phyloP scores from a whole-genome alignment of 2,797 vertebrate species.

The Onychomys torridus region DNA sequence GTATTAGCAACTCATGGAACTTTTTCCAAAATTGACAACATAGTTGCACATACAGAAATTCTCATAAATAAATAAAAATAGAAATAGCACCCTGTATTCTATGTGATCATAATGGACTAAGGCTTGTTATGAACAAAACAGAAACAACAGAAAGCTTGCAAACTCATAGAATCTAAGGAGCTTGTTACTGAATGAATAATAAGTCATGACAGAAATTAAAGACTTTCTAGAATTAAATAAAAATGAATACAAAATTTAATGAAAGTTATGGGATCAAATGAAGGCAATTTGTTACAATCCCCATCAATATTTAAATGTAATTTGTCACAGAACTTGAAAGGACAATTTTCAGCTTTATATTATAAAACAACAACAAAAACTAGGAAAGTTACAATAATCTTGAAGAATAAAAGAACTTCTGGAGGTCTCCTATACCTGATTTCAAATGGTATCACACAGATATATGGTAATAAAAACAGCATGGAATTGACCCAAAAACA shows the following conservation, averaged over 20 bases:
- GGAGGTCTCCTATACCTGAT: too few relatives aligned
- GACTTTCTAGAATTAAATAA: neutral
- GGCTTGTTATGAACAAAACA: neutral
- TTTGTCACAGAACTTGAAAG: too few relatives aligned
- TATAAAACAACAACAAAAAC: too few relatives aligned
- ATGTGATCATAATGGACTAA: neutral
- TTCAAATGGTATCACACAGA: too few relatives aligned
- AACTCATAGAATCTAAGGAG: neutral
- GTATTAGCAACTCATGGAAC: neutral
- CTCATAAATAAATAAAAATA: neutral
- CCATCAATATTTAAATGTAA: too few relatives aligned
- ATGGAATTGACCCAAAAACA: neutral
- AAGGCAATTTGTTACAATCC: neutral
- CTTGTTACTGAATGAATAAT: neutral
- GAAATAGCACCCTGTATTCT: neutral
- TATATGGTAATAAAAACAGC: too few relatives aligned
- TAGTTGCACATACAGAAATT: neutral
- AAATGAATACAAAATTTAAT: neutral
- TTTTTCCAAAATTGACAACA: neutral
- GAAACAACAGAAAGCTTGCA: neutral
- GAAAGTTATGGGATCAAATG: neutral
- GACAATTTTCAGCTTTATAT: too few relatives aligned
- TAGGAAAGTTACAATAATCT: too few relatives aligned
- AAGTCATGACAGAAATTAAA: neutral
- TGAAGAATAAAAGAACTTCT: too few relatives aligned